Conservation (phyloP, 2,113 vertebrate genomes). For the Dasyprocta punctata region DNA sequence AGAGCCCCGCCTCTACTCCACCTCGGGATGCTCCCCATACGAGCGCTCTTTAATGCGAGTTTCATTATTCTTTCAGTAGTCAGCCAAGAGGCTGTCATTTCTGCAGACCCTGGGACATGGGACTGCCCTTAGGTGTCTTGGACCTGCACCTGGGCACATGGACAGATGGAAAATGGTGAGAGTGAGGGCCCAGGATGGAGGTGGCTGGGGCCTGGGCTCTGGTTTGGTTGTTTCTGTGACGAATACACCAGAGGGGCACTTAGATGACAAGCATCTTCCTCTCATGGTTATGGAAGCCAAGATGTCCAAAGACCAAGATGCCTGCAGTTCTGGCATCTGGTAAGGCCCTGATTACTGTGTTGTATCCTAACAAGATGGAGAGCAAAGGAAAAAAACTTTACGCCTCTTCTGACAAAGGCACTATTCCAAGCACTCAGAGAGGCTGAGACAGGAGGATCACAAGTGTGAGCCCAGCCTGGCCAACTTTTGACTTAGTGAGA, state of each 20-base stretch:
- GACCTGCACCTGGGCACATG: accelerated
- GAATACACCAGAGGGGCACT: background rate
- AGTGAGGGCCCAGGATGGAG: accelerated
- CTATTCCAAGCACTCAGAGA: background rate
- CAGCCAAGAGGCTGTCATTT: background rate
- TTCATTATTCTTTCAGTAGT: background rate
- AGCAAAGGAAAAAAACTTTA: background rate
- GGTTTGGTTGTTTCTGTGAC: no score
- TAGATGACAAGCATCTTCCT: background rate
- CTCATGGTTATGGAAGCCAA: background rate
- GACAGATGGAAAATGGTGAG: background rate
- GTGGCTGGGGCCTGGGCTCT: accelerated
- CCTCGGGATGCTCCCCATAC: background rate
- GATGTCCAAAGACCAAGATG: background rate
- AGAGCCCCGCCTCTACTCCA: no score
- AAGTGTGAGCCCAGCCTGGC: background rate
- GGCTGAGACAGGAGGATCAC: background rate
- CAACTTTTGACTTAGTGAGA: background rate
- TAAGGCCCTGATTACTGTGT: background rate
- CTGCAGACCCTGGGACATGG: background rate
- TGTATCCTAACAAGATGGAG: background rate
- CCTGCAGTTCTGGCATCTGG: no score
- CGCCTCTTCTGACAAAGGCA: background rate
- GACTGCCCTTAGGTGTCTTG: background rate
- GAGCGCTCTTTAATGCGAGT: accelerated